Evolutionary conservation across 2,888 invertebrate genomes (phyloP), one percentile per base, ranked within the genome.

Genomic region (Stenurella melanura): DNA sequence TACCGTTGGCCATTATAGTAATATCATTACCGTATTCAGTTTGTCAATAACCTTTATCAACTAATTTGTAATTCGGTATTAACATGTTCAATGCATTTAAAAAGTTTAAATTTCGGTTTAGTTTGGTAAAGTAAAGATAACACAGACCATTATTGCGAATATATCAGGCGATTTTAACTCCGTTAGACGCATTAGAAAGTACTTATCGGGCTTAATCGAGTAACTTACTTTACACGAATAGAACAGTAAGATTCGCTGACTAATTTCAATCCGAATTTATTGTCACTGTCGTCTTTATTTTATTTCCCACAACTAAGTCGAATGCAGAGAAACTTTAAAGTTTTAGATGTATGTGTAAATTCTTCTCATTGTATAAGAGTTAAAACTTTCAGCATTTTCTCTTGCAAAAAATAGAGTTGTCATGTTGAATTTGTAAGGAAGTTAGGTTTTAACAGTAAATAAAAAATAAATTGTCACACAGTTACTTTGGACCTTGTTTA

Each of bases 341-440:
- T 50, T 50, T 50, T n/a, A 50, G 50, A 17, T 50, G 50, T 50
- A 50, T 50, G 50, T n/a, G n/a, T n/a, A 50, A 50, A 50, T 50
- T 7, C 12, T 6, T 5, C n/a, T 12, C n/a, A n/a, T 50, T 50
- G 50, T 50, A 50, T n/a, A n/a, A 50, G 15, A 42, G 42, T n/a
- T 50, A 12, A 50, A 50, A 50, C 50, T 50, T n/a, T 50, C n/a
- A 50, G n/a, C n/a, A n/a, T 50, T 50, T 50, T 50, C 15, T 50
- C 5, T n/a, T 50, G 50, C 50, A 17, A 6, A n/a, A 50, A 50
- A 50, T n/a, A 50, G 50, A 50, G 50, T 50, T 50, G 50, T 50
- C n/a, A n/a, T n/a, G 50, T 50, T 50, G 50, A n/a, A 50, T 4
- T n/a, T 50, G n/a, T n/a, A 50, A 1, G 50, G n/a, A 50, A 15